phyloP scores from a whole-genome alignment of 2,113 vertebrate species.

The Desmodus rotundus region DNA sequence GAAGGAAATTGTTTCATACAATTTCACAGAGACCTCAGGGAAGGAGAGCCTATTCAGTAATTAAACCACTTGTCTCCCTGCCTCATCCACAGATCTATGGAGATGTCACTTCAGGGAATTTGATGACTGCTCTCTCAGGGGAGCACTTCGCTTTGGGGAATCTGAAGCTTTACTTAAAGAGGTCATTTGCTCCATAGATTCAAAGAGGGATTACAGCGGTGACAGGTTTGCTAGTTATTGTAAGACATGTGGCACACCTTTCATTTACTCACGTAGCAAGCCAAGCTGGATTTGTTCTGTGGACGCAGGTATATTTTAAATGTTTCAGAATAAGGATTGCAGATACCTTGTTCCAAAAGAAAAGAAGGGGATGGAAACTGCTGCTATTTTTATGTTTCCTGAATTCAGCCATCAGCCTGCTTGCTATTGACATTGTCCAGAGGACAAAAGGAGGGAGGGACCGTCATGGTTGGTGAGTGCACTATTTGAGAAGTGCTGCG shows the following conservation, averaged over 20 bases:
- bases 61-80: slow-evolving; percentile 42
- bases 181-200: neutral
- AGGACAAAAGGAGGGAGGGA: neutral
- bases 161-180: slow-evolving; percentile 33
- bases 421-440: neutral
- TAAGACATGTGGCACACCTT: slow-evolving; percentile 3
- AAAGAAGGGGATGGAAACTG: neutral
- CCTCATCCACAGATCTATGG: neutral
- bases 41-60: slow-evolving; percentile 38
- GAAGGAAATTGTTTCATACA: slow-evolving; percentile 32
- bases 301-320: neutral
- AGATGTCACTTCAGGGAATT: slow-evolving; percentile 35
- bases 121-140: neutral
- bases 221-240: slow-evolving; percentile 39
- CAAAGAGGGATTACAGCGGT: neutral
- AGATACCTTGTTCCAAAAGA: neutral
- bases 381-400: neutral
- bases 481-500: neutral
- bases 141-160: neutral
- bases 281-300: slow-evolving; percentile 5
- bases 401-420: neutral
- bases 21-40: slow-evolving; percentile 53
- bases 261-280: slow-evolving; percentile 4
- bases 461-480: neutral
- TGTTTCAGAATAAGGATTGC: slow-evolving; percentile 6